A percentile compares a stretch with the other conserved stretches of the same genome.
Evolutionary conservation across 2,797 vertebrate species (phyloP).

Genomic region (Pipistrellus pygmaeus): DNA sequence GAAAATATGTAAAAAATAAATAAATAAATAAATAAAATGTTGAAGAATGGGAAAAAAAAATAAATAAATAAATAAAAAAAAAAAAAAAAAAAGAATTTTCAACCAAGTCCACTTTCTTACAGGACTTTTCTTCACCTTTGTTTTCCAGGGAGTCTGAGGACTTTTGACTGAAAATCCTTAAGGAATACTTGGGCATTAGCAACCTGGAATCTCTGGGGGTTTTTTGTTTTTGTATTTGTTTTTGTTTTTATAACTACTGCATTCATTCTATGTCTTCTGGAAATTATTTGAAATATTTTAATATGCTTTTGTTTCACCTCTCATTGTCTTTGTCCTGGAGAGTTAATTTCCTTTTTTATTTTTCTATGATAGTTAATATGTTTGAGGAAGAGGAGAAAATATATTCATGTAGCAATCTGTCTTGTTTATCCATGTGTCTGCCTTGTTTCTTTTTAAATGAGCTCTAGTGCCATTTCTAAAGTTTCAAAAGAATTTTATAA

Average conservation of each 20-base stretch:
- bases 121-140: not conserved
- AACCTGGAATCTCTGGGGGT: not conserved
- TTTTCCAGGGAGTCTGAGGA: not conserved
- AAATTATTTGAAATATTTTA: not conserved
- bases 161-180: not conserved
- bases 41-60: no score
- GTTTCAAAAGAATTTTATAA: not conserved
- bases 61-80: no score
- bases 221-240: no score
- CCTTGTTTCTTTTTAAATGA: slow-evolving; percentile 13
- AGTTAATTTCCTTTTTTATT: slow-evolving; percentile 12
- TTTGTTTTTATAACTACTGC: not conserved
- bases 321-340: not conserved
- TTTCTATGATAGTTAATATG: not conserved
- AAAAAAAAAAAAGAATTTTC: slow-evolving; percentile 21
- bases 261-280: not conserved
- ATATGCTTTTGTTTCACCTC: not conserved
- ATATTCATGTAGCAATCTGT: not conserved
- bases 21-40: no score
- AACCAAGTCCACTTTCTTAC: not conserved
- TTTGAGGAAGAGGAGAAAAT: not conserved
- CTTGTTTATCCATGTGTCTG: not conserved
- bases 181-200: not conserved
- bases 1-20: no score
- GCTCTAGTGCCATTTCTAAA: not conserved